Evolutionary conservation across 2,888 invertebrate genomes (phyloP).

Genomic region (Enoplolaimus lenunculus): DNA sequence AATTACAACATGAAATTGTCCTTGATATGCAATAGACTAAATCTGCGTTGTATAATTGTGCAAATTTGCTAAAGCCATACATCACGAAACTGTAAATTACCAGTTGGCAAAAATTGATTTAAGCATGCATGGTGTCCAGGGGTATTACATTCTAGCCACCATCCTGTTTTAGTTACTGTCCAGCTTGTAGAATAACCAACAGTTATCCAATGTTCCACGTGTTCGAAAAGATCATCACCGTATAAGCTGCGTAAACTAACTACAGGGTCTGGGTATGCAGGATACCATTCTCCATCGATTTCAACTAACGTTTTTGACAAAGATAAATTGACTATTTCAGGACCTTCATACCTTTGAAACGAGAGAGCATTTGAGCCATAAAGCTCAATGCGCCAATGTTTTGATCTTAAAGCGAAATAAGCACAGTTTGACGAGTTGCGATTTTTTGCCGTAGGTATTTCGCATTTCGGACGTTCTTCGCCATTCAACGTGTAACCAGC

Average conservation of each 20-base stretch:
- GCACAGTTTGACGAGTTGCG: not conserved
- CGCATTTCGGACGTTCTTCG: not conserved
- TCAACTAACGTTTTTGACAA: not conserved
- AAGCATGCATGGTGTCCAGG: conserved; percentile 14
- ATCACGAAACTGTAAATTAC: conserved; percentile 13
- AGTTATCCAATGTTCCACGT: conserved; percentile 17
- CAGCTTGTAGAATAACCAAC: conserved; percentile 13
- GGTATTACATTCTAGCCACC: not conserved
- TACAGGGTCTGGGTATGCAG: not conserved
- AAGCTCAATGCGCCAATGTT: conserved; percentile 14
- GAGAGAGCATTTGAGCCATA: conserved; percentile 3
- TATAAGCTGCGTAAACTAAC: not conserved
- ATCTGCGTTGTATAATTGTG: no score
- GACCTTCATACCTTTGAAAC: not conserved
- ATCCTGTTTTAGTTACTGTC: not conserved
- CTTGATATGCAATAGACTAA: no score
- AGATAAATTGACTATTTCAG: not conserved
- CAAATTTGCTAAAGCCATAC: conserved; percentile 11
- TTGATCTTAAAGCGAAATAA: not conserved
- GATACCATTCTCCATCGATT: conserved; percentile 11
- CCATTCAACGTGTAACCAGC: not conserved
- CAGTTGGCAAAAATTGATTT: not conserved
- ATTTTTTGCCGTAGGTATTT: not conserved
- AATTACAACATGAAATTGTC: no score
- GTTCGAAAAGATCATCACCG: conserved; percentile 16